These are phyloP conservation scores for Trichonephila clavipes DNA, from an alignment of 1,140 invertebrate genomes.

Conservation along the genomic window DNA sequence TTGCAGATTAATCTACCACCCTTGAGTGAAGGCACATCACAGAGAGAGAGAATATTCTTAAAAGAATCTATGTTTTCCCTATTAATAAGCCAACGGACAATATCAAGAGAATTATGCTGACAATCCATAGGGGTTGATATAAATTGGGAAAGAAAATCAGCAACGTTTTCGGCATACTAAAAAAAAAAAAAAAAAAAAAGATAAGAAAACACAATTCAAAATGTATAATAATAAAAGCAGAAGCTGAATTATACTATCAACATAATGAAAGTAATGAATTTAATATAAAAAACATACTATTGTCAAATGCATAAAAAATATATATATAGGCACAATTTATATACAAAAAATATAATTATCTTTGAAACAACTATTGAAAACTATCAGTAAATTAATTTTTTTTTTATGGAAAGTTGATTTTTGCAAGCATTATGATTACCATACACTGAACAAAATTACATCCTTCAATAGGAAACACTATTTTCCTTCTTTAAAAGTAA, in stretches of 20 bases:
- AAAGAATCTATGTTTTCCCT: neutral
- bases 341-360: too few species aligned
- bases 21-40: neutral
- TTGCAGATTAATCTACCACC: constrained; percentile 67
- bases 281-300: too few species aligned
- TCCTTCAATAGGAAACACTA: too few species aligned
- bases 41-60: constrained; percentile 18
- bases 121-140: neutral
- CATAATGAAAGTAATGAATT: too few species aligned
- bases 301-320: too few species aligned
- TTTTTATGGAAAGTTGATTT: too few species aligned
- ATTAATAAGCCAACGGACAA: neutral
- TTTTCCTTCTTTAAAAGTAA: too few species aligned
- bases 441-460: too few species aligned
- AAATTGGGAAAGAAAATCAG: constrained; percentile 24
- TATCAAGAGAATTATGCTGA: neutral
- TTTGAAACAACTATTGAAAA: too few species aligned
- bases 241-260: neutral
- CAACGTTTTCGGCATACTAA: neutral
- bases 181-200: constrained; percentile 56
- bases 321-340: too few species aligned
- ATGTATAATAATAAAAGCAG: neutral
- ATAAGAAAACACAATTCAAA: neutral
- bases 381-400: too few species aligned
- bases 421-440: too few species aligned